phyloP scores from a whole-genome alignment of 2,113 vertebrate genomes.

The Cervus canadensis region DNA sequence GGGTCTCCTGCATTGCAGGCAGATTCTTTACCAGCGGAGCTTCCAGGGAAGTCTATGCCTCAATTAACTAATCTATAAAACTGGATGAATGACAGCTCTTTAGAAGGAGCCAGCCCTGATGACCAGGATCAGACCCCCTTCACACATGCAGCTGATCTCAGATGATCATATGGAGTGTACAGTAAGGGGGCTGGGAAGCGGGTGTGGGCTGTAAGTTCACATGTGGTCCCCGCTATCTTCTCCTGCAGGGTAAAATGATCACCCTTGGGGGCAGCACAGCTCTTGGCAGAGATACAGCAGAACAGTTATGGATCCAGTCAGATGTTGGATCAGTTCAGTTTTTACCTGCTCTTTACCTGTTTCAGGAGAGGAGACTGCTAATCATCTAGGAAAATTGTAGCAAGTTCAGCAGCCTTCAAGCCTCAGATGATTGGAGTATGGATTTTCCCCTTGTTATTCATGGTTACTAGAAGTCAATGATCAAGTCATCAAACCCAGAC shows the following conservation, averaged over 20 bases:
- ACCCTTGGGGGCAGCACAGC: background rate
- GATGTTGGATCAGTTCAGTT: background rate
- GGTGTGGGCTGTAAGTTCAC: background rate
- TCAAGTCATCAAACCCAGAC: constrained; percentile 29
- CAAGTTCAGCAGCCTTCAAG: background rate
- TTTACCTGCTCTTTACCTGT: background rate
- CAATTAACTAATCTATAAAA: background rate
- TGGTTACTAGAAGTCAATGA: background rate
- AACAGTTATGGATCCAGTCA: background rate
- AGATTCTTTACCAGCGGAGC: background rate
- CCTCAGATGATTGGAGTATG: background rate
- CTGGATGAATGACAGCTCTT: background rate
- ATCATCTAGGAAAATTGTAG: background rate
- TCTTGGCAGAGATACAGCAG: background rate
- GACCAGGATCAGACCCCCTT: background rate
- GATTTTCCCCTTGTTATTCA: background rate
- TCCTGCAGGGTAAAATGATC: background rate
- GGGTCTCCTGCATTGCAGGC: background rate
- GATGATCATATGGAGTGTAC: background rate
- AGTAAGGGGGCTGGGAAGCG: background rate
- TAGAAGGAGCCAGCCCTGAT: background rate
- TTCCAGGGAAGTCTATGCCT: background rate
- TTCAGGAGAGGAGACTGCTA: background rate
- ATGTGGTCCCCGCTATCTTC: background rate
- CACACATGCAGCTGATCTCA: background rate